Evolutionary conservation across 2,888 invertebrate species (phyloP), one percentile per base, ranked within the genome.

Genomic region (Dryobotodes eremita): DNA sequence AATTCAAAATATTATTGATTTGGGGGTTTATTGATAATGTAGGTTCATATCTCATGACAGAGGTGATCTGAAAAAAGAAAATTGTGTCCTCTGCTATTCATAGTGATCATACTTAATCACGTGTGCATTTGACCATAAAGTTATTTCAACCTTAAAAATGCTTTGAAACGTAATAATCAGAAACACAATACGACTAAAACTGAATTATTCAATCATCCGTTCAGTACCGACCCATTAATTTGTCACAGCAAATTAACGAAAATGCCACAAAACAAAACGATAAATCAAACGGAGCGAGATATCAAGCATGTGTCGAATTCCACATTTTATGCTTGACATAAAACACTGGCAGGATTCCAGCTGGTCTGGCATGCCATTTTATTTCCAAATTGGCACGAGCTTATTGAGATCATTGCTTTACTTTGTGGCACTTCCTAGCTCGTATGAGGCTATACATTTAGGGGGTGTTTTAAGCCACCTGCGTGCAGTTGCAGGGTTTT

Each of bases 381-480:
- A 91, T 90, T 89, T 87, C 82, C 87, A 89, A 92, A 93, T 93
- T 93, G 93, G 92, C 91, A 89, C 86, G 78, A 89, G 89, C 91
- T 92, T 94, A 93, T 94, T 93, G 92, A 90, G 90, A 91, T 89
- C 91, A 92, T 94, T 93, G 90, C 89, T 93, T 92, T 92, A 92
- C 82, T 91, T 90, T 87, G 84, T 86, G 80, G 64, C 79, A 82
- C 50, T 76, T 71, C 68, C 84, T 75, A 86, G 72, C 78, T 78
- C 64, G 83, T 86, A 85, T 85, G 86, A 88, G 84, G 86, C 76
- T 85, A 89, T 89, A 87, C 88, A 91, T 89, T 89, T 81, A 68
- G 42, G 48, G 77, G 83, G 80, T 86, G 71, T 80, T 83, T 75
- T 78, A 83, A 74, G 80, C 84, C 86, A 89, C 83, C 83, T 86